Percentiles rank a stretch among this genome's conserved stretches.
phyloP scores from a whole-genome alignment of 2,888 invertebrate species.

The Liodrosophila aerea region DNA sequence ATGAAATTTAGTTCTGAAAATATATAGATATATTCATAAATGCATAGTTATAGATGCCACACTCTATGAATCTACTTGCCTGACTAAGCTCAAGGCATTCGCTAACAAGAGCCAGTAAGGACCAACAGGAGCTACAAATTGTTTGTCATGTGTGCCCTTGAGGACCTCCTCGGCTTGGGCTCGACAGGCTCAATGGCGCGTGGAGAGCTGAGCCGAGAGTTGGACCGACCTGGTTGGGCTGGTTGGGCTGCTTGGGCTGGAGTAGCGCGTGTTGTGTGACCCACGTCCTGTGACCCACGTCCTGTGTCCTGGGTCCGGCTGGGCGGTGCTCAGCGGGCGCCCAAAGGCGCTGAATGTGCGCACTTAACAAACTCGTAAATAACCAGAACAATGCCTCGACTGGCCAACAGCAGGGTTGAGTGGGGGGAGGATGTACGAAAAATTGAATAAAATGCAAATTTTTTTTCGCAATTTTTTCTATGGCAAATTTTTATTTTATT shows the following conservation, averaged over 20 bases:
- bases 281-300: constrained; percentile 1
- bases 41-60: no score
- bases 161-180: constrained; percentile 7
- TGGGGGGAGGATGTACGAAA: constrained; percentile 41
- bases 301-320: constrained; percentile 31
- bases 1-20: no score
- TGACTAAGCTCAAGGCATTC: no score
- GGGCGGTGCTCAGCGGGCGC: constrained; percentile 35
- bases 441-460: constrained; percentile 81
- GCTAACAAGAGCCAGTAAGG: no score
- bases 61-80: no score
- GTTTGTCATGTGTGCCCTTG: constrained; percentile 43
- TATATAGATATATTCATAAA: no score
- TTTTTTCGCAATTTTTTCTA: constrained; percentile 41
- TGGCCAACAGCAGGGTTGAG: constrained; percentile 7
- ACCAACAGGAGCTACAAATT: constrained; percentile 34
- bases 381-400: constrained; percentile 69
- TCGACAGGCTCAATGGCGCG: constrained; percentile 49
- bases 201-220: constrained; percentile 42
- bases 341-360: constrained; percentile 60
- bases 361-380: constrained; percentile 78
- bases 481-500: constrained; percentile 7
- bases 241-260: no score
- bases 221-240: constrained; percentile 3
- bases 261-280: neutral